Percentiles rank a stretch among this genome's conserved stretches.
Evolutionary conservation across 1,140 invertebrate genomes (phyloP).

Genomic region (Pantala flavescens): DNA sequence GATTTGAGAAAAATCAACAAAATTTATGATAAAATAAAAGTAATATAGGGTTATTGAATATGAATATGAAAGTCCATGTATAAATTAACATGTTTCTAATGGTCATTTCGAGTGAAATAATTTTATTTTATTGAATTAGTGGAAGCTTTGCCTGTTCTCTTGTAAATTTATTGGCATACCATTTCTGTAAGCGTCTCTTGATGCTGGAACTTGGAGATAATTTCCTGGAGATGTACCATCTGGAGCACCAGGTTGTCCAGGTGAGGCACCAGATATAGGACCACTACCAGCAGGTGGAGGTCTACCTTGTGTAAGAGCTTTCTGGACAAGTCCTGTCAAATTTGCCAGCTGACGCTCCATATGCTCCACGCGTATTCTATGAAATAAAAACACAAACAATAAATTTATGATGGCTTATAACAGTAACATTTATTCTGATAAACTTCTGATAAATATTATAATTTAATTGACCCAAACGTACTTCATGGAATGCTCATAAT

Average conservation of each 20-base stretch:
- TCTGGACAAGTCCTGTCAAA: constrained; percentile 90
- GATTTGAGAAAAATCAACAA: too few species aligned
- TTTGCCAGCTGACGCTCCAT: constrained; percentile 96
- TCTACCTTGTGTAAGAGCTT: constrained; percentile 60
- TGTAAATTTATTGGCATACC: background rate
- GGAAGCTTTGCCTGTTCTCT: too few species aligned
- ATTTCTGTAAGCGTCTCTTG: constrained; percentile 15
- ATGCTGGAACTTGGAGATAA: constrained; percentile 12
- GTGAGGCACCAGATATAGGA: background rate
- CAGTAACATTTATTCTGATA: background rate
- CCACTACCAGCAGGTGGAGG: background rate
- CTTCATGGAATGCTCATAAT: too few species aligned
- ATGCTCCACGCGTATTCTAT: constrained; percentile 84
- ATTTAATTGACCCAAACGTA: too few species aligned
- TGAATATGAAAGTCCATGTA: too few species aligned
- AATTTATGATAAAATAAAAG: too few species aligned
- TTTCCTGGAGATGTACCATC: background rate
- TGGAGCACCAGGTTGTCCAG: constrained; percentile 11
- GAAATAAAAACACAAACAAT: constrained; percentile 24
- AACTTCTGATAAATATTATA: too few species aligned
- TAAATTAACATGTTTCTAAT: too few species aligned
- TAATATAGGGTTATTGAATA: too few species aligned
- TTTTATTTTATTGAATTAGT: too few species aligned
- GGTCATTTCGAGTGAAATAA: too few species aligned
- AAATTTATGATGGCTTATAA: background rate